Percentiles rank a stretch among this genome's conserved stretches.
Evolutionary conservation across 2,797 vertebrate species (phyloP).

Genomic region (Telmatherina bonti): DNA sequence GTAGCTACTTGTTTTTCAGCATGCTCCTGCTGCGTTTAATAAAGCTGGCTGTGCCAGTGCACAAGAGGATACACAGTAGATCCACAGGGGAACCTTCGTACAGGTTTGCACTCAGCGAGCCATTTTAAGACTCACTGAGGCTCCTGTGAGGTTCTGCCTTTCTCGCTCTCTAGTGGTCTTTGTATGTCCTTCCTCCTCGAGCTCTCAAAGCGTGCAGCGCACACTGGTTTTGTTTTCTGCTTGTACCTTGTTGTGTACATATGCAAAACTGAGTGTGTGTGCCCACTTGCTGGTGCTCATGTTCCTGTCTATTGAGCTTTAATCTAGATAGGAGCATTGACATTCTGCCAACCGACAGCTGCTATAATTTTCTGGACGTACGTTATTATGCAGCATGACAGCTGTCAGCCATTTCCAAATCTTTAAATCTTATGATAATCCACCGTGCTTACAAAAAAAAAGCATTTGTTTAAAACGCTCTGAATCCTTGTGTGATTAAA

Average conservation of each 20-base stretch:
- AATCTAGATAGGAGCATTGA: conserved; percentile 79
- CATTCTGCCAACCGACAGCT: conserved; percentile 75
- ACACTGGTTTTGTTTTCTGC: conserved; percentile 41
- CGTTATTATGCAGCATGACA: conserved; percentile 81
- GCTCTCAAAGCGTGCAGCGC: conserved; percentile 26
- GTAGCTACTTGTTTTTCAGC: conserved; percentile 79
- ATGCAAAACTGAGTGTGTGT: conserved; percentile 17
- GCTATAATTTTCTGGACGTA: conserved; percentile 80
- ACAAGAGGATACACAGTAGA: conserved; percentile 71
- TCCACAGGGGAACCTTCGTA: conserved; percentile 62
- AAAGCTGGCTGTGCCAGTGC: conserved; percentile 61
- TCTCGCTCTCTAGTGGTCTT: conserved; percentile 31
- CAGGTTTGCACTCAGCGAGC: conserved; percentile 60
- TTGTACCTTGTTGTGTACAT: conserved; percentile 26
- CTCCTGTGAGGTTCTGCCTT: conserved; percentile 43
- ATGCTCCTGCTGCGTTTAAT: conserved; percentile 74
- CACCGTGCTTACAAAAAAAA: conserved; percentile 81
- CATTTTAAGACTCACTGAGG: conserved; percentile 67
- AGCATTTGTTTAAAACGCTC: conserved; percentile 82
- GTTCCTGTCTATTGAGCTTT: conserved; percentile 77
- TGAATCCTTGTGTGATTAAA: conserved; percentile 84
- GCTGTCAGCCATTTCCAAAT: conserved; percentile 85
- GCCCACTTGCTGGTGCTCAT: conserved; percentile 38
- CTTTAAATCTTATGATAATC: conserved; percentile 87
- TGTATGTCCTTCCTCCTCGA: conserved; percentile 30